Evolutionary conservation across 2,888 invertebrate genomes (phyloP).

Genomic region (Plusia festucae): DNA sequence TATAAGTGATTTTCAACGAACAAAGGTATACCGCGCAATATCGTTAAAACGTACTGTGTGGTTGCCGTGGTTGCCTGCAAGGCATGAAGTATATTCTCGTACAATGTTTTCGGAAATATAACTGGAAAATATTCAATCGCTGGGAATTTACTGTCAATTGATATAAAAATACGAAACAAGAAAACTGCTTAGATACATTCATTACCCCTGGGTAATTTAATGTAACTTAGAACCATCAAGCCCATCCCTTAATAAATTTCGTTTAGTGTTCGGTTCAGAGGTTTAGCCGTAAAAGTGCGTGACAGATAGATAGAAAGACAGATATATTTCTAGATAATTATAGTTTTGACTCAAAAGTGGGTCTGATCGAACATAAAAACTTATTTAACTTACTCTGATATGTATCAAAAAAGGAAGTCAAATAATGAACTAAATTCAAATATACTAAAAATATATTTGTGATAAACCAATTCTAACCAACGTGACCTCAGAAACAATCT

Average conservation of each 20-base stretch:
- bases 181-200: no score
- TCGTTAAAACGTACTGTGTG: neutral
- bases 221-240: no score
- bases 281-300: no score
- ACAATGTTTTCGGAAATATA: neutral
- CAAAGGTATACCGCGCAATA: neutral
- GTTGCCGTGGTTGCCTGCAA: neutral
- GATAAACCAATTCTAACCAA: slow-evolving; percentile 21
- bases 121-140: neutral
- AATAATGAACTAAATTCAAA: slow-evolving; percentile 18
- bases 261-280: no score
- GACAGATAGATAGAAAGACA: no score
- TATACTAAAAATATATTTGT: slow-evolving; percentile 15
- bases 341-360: no score
- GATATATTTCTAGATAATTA: no score
- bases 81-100: neutral
- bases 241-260: no score
- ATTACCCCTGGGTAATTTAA: no score
- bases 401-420: slow-evolving; percentile 31
- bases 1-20: neutral
- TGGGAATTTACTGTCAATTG: no score
- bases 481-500: slow-evolving; percentile 36
- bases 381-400: slow-evolving; percentile 28
- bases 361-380: neutral
- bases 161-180: no score